Conservation (phyloP, 2,797 vertebrate species). For the Sebastes diaconus region DNA sequence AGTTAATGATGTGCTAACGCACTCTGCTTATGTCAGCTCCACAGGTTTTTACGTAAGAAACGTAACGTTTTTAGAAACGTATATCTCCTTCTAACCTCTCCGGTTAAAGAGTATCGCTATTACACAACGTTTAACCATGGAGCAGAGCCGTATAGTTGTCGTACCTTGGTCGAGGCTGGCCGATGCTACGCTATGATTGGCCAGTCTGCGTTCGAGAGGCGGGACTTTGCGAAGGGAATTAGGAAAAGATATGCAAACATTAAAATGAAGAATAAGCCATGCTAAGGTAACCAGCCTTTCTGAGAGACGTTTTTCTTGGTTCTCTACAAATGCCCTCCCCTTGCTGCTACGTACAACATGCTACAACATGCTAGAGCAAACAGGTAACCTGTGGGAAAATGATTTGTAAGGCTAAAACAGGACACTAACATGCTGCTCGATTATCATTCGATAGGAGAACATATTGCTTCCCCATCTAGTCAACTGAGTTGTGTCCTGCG, state of each 20-base stretch:
- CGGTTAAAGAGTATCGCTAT: too few relatives aligned
- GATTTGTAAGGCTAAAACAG: fast-evolving
- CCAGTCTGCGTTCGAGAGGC: too few relatives aligned
- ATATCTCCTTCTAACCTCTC: too few relatives aligned
- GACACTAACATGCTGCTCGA: background rate
- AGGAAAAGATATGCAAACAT: background rate
- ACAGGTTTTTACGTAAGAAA: too few relatives aligned
- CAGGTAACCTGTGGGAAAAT: background rate
- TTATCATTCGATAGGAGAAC: background rate
- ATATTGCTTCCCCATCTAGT: background rate
- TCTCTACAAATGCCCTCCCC: background rate
- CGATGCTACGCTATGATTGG: too few relatives aligned
- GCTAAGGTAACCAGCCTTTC: background rate
- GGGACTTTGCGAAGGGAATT: background rate
- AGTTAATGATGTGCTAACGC: too few relatives aligned
- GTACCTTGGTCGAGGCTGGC: too few relatives aligned
- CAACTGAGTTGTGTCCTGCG: background rate
- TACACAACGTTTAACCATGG: too few relatives aligned
- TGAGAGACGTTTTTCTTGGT: background rate
- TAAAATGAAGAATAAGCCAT: background rate
- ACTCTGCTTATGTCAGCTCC: too few relatives aligned
- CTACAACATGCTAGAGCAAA: background rate
- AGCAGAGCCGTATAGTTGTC: too few relatives aligned
- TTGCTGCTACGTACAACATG: background rate
- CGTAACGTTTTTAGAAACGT: too few relatives aligned